A percentile compares a stretch with the other conserved stretches of the same genome.
Conservation (phyloP, 2,888 invertebrate species). For the Mycalesis mineus region DNA sequence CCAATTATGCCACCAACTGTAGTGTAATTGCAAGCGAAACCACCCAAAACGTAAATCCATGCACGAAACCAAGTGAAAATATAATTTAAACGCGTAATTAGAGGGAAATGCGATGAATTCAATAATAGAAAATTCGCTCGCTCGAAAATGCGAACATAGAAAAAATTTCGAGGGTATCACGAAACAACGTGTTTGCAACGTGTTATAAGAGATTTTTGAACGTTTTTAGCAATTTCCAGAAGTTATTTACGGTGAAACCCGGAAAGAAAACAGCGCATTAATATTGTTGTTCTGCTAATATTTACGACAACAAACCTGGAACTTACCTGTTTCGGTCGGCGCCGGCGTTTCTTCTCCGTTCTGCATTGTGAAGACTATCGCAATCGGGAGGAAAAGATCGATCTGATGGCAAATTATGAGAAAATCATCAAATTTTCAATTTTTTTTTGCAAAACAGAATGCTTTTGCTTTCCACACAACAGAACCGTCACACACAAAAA, state of each 20-base stretch:
- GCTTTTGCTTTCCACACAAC: constrained; percentile 59
- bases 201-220: constrained; percentile 28
- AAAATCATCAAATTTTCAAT: constrained; percentile 50
- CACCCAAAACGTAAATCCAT: constrained; percentile 63
- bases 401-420: constrained; percentile 52
- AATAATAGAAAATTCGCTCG: constrained; percentile 25
- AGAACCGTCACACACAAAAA: constrained; percentile 78
- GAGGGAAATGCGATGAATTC: constrained; percentile 37
- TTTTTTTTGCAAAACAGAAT: constrained; percentile 59
- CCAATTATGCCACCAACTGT: constrained; percentile 71
- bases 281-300: constrained; percentile 47
- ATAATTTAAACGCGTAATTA: constrained; percentile 31
- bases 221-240: constrained; percentile 21
- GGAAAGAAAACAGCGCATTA: constrained; percentile 55
- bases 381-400: constrained; percentile 57
- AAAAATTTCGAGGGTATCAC: constrained; percentile 53
- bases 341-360: constrained; percentile 69
- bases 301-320: constrained; percentile 54
- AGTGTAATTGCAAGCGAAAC: constrained; percentile 65
- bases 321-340: constrained; percentile 64
- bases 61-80: constrained; percentile 69
- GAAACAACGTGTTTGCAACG: constrained; percentile 42
- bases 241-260: constrained; percentile 38
- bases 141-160: constrained; percentile 28
- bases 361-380: constrained; percentile 64